These are phyloP conservation scores for Palaemon carinicauda DNA, from an alignment of 1,140 invertebrate species.

Conservation along the genomic window DNA sequence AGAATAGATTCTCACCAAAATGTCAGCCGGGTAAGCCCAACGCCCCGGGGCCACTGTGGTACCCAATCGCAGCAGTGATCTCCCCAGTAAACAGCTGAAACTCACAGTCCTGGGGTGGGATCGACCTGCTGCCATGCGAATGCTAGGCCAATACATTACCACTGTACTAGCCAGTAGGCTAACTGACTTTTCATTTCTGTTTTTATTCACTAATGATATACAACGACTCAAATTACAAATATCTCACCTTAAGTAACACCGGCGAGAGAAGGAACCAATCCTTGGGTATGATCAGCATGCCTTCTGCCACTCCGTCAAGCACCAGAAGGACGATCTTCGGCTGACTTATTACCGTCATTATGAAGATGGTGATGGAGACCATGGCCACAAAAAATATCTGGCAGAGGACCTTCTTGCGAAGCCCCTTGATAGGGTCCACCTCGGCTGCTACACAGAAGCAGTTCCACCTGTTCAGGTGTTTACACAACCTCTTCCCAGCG, in stretches of 20 bases:
- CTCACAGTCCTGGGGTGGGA: no score
- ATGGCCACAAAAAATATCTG: background rate
- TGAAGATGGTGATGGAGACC: background rate
- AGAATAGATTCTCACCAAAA: no score
- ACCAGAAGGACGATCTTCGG: background rate
- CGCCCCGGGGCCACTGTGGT: no score
- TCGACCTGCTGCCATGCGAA: no score
- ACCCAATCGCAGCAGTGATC: no score
- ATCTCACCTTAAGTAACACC: background rate
- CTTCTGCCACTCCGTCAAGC: background rate
- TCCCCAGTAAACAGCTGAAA: no score
- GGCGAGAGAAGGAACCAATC: background rate
- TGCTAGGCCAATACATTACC: no score
- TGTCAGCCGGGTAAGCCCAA: no score
- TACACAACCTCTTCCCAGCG: background rate
- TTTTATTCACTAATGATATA: no score
- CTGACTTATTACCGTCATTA: background rate
- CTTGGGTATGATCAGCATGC: background rate
- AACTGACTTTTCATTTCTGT: no score
- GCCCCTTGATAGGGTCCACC: background rate
- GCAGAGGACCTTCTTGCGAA: background rate
- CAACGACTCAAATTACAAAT: no score
- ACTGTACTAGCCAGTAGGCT: no score
- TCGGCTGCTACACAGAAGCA: background rate
- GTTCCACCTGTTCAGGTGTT: slow-evolving; percentile 12